Evolutionary conservation across 2,113 vertebrate species (phyloP).

Genomic region (Phainopepla nitens): DNA sequence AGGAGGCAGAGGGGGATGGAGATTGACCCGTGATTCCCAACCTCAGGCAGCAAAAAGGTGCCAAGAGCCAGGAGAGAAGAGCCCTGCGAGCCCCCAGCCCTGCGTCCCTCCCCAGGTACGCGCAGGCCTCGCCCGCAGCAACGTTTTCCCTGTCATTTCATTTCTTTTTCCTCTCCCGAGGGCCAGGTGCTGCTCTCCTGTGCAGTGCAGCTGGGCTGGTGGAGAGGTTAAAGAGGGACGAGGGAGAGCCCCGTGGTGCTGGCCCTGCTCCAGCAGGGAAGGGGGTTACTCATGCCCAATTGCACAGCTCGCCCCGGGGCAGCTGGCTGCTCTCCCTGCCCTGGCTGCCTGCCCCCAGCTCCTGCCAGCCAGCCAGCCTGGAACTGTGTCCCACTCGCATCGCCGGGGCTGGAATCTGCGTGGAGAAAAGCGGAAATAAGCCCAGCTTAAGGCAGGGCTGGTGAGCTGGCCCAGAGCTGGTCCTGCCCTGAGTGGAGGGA

Average conservation of each 20-base stretch:
- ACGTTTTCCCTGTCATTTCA: accelerated
- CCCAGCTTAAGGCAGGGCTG: accelerated
- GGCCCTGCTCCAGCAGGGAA: not conserved
- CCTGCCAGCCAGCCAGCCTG: not conserved
- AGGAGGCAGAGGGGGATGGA: not conserved
- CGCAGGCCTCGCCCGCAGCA: too few relatives aligned
- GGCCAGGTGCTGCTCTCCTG: accelerated
- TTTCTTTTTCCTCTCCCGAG: accelerated
- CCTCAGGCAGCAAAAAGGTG: not conserved
- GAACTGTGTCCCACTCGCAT: accelerated
- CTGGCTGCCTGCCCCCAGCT: not conserved
- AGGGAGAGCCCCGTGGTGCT: too few relatives aligned
- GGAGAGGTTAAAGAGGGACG: too few relatives aligned
- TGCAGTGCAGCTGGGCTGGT: not conserved
- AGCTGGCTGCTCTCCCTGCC: too few relatives aligned
- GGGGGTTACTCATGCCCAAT: not conserved
- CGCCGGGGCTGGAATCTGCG: accelerated
- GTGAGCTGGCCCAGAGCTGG: accelerated
- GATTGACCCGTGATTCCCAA: not conserved
- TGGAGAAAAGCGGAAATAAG: not conserved
- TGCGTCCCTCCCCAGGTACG: not conserved
- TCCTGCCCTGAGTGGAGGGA: not conserved
- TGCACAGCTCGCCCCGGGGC: not conserved
- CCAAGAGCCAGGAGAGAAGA: not conserved
- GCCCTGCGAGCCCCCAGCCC: accelerated